Evolutionary conservation across 2,113 vertebrate species (phyloP).

Genomic region (Lynx canadensis): DNA sequence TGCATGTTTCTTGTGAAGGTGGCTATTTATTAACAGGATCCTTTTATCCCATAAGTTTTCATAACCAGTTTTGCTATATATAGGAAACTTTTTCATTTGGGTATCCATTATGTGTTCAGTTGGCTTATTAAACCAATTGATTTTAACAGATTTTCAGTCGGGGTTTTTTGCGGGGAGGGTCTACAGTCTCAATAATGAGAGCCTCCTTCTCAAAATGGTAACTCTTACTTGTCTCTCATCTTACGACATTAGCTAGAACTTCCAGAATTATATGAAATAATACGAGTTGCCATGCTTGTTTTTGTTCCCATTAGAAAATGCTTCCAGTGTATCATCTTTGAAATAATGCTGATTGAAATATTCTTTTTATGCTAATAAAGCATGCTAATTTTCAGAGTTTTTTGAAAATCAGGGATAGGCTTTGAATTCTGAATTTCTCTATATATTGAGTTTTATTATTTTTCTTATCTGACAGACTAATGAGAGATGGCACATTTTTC

Average conservation of each 20-base stretch:
- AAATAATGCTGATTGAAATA: neutral
- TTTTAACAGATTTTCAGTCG: conserved; percentile 7
- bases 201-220: conserved; percentile 26
- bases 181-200: neutral
- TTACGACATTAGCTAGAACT: conserved; percentile 2
- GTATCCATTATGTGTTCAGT: neutral
- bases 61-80: neutral
- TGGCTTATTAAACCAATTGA: neutral
- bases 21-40: neutral
- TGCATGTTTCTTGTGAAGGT: neutral
- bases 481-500: conserved; percentile 34
- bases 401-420: neutral
- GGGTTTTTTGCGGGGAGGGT: neutral
- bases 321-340: neutral
- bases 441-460: neutral
- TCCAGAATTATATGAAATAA: neutral
- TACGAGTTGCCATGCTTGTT: neutral
- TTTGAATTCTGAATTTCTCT: conserved; percentile 39
- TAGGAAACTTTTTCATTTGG: neutral
- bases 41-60: conserved; percentile 6
- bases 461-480: conserved; percentile 44
- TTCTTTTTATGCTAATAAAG: neutral
- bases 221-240: neutral
- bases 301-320: conserved; percentile 9
- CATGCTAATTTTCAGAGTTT: neutral